Evolutionary conservation across 2,797 vertebrate genomes (phyloP), one percentile per base, ranked within the genome.

Genomic region (Rachycentron canadum): DNA sequence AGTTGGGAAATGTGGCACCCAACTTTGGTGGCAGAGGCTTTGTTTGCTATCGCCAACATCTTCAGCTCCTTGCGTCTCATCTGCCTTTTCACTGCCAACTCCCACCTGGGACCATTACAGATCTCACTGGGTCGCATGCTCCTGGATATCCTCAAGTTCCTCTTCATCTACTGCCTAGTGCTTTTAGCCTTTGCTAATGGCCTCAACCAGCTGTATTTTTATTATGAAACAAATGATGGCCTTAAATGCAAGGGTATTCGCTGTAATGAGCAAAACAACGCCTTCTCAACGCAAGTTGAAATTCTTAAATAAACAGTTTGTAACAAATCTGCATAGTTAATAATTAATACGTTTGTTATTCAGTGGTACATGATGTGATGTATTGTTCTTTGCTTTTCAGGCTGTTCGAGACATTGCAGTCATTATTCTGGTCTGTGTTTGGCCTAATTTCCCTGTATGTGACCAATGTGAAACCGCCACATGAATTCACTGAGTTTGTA

Each of bases 81-180:
- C 92, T 98, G 97, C 32, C 95, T 99, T 79, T 99, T 99, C 86
- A 99, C 98, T 8, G 98, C 98, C 73, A 99, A 99, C 93, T 99
- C 98, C 52, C 98, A 99, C 86, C 95, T 99, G 84, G 98, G 98
- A 62, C 98, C 98, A 50, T 94, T 99, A 70, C 98, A 99, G 90
- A 99, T 99, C 87, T 99, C 98, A 36, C 92, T 99, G 84, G 98
- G 98, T 72, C 96, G 98, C 80, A 99, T 99, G 98, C 94, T 99
- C 19, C 91, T 99, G 84, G 98, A 99, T 91, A 99, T 99, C 91
- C 95, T 99, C 74, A 99, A 99, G 90, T 99, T 99, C 91, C 95
- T 99, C 1, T 99, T 99, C 93, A 99, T 99, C 90, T 99, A 99
- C 91, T 99, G 97, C 81, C 95, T 99, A 14, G 98, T 99, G 82